Conservation (phyloP, 2,797 vertebrate species). For the Pangasius sanitwongsei region DNA sequence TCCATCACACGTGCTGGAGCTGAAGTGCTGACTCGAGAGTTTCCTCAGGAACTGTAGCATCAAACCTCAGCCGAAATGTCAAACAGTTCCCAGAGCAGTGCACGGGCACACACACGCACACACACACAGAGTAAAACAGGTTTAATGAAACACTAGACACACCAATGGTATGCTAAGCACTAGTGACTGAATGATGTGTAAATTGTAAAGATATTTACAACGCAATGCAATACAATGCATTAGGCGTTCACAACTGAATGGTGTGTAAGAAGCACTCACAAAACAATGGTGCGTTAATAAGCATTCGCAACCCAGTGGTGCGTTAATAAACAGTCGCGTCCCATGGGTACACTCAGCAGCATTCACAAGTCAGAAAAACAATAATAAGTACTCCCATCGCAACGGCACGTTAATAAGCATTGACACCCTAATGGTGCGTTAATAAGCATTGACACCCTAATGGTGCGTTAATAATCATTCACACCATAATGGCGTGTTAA, state of each 20-base stretch:
- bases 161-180: neutral
- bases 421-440: rapidly evolving
- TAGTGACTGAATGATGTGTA: neutral
- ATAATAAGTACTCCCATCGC: neutral
- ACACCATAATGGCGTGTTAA: neutral
- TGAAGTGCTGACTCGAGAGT: no score
- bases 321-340: neutral
- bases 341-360: neutral
- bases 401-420: neutral
- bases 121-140: neutral
- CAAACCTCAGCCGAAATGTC: neutral
- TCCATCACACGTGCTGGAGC: neutral
- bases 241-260: neutral
- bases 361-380: neutral
- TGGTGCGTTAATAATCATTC: neutral
- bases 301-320: neutral
- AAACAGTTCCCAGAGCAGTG: no score
- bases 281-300: neutral
- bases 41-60: neutral
- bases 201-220: neutral
- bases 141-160: neutral
- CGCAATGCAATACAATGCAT: no score
- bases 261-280: neutral
- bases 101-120: no score
- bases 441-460: neutral